Percentiles rank a stretch among this genome's conserved stretches.
Evolutionary conservation across 2,888 invertebrate species (phyloP).

Genomic region (Synergus laeviventris): DNA sequence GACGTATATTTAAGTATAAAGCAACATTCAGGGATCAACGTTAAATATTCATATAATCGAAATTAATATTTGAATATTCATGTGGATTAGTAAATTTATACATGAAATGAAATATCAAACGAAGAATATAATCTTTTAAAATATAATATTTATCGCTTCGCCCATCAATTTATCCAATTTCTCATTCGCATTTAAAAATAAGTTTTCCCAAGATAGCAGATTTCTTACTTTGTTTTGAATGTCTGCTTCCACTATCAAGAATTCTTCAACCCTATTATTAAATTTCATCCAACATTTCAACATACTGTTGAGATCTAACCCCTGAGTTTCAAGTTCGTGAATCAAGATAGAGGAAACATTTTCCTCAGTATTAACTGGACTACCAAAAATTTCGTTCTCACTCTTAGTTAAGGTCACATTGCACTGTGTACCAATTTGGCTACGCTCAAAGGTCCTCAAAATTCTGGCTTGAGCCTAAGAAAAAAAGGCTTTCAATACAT

Average conservation of each 20-base stretch:
- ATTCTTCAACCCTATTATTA: neutral
- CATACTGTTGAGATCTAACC: neutral
- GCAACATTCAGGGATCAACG: neutral
- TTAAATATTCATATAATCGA: neutral
- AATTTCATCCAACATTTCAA: conserved; percentile 4
- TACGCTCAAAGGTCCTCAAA: neutral
- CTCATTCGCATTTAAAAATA: neutral
- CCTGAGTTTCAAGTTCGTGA: neutral
- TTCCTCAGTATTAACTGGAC: neutral
- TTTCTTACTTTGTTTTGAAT: conserved; percentile 4
- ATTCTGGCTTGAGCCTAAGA: conserved; percentile 14
- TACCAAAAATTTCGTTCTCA: conserved; percentile 22
- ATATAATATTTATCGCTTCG: neutral
- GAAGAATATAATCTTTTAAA: too few species aligned
- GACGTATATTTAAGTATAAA: too few species aligned
- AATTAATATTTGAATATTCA: neutral
- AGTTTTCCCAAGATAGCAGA: neutral
- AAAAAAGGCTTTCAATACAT: too few species aligned
- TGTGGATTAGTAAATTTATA: too few species aligned
- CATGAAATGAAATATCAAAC: too few species aligned
- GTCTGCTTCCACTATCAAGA: neutral
- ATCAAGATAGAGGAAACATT: conserved; percentile 1
- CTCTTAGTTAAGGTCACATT: conserved; percentile 16
- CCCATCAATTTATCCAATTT: neutral
- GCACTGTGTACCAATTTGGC: neutral